Evolutionary conservation across 2,888 invertebrate species (phyloP), one percentile per base, ranked within the genome.

Genomic region (Callimorpha dominula): DNA sequence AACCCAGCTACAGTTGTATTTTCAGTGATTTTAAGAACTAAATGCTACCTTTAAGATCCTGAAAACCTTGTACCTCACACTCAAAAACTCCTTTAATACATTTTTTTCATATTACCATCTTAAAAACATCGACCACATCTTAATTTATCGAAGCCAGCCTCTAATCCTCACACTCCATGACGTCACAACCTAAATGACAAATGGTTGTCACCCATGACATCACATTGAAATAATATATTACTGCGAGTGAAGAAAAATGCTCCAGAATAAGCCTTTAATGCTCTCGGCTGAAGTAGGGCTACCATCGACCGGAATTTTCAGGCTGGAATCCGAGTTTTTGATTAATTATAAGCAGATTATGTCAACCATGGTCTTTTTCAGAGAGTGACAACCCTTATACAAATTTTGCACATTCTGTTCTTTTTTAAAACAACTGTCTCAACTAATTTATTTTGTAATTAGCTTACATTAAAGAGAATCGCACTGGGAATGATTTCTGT

Each of bases 161-260:
- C 73, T 75, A 73, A 72, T 82, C 79, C 68, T 66, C 73, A 76
- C 74, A 69, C 77, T 84, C 77, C 73, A 74, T 76, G 78, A 80
- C 84, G 85, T 84, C 85, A 86, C 82, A 85, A 80, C 60, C 78
- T 83, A 84, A 84, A 87, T 91, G 92, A 92, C 88, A 88, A 91
- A 90, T 91, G 90, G 85, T 80, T 74, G 77, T 80, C 80, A 77
- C 81, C 76, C 78, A 78, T 87, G 88, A 87, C 87, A 86, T 86
- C 85, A 85, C 86, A 81, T 76, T 80, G 77, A 85, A 87, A 88
- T 90, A 88, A 90, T 88, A 88, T 90, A 91, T 91, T 87, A 87
- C 87, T 78, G 76, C 77, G 83, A 89, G 90, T 88, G 90, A 88
- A 87, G 87, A 90, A 89, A 89, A 90, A 88, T 87, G 86, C 83